Evolutionary conservation across 53 echinoderm and acorn worm genomes (phyloP).

Genomic region (Arbacia lixula): DNA sequence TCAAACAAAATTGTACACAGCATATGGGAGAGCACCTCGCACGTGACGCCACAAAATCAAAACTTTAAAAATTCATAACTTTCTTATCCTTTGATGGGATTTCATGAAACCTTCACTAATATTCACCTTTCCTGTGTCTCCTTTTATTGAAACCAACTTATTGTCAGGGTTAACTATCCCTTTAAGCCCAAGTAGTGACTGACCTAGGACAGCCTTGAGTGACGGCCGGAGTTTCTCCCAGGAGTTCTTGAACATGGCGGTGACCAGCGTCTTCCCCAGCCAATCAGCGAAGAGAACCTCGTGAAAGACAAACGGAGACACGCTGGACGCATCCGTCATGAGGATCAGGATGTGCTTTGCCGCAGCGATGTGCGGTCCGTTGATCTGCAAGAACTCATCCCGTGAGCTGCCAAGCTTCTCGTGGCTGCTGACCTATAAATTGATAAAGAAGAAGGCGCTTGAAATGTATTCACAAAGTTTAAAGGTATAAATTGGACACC

Average conservation of each 20-base stretch:
- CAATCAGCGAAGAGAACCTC: slow-evolving; percentile 98
- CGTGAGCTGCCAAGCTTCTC: slow-evolving; percentile 93
- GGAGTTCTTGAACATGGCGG: slow-evolving; percentile 95
- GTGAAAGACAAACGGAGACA: slow-evolving; percentile 94
- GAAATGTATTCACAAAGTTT: background rate
- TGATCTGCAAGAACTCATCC: slow-evolving; percentile 89
- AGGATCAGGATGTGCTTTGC: slow-evolving; percentile 84
- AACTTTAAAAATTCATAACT: no score
- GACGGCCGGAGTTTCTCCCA: slow-evolving; percentile 88
- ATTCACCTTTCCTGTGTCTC: no score
- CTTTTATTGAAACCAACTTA: no score
- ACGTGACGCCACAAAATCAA: no score
- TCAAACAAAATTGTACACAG: no score
- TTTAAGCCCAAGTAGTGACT: no score
- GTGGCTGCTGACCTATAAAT: slow-evolving; percentile 73
- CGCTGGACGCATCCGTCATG: slow-evolving; percentile 79
- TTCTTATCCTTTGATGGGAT: no score
- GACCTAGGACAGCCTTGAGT: slow-evolving; percentile 93
- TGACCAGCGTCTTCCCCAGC: slow-evolving; percentile 92
- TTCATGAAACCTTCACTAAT: no score
- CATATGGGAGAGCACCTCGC: no score
- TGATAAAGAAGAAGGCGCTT: background rate
- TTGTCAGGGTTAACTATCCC: no score
- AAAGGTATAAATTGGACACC: background rate
- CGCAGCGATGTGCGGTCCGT: slow-evolving; percentile 83